phyloP scores from a whole-genome alignment of 2,797 vertebrate species.

The Oreonectes daqikongensis region DNA sequence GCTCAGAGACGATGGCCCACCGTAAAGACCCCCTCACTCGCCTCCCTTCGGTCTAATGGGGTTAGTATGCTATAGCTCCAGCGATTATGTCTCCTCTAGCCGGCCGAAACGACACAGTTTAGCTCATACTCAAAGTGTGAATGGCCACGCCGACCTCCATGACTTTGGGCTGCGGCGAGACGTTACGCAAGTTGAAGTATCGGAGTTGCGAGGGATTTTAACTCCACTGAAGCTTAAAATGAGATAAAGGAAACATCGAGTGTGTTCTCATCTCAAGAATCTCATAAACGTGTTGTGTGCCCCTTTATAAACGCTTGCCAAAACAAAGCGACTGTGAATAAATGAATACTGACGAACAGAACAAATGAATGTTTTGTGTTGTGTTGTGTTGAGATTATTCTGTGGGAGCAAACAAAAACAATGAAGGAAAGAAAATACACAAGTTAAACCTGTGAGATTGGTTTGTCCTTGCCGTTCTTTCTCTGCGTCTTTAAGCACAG shows the following conservation, averaged over 20 bases:
- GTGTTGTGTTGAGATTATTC: conserved; percentile 9
- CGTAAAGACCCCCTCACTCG: conserved; percentile 69
- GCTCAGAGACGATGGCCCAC: conserved; percentile 73
- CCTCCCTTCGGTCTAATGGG: conserved; percentile 70
- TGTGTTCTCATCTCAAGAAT: conserved; percentile 53
- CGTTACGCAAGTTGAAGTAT: conserved; percentile 36
- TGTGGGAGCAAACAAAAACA: neutral
- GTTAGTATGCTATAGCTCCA: conserved; percentile 66
- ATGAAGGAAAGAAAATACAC: neutral
- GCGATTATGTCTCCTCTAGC: conserved; percentile 65
- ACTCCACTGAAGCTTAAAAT: conserved; percentile 36
- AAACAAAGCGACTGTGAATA: neutral
- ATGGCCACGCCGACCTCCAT: conserved; percentile 28
- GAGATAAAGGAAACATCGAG: conserved; percentile 64
- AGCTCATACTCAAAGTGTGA: conserved; percentile 39
- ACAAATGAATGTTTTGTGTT: neutral
- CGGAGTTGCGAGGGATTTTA: conserved; percentile 7
- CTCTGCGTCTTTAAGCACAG: conserved; percentile 39
- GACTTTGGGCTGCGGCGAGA: conserved; percentile 40
- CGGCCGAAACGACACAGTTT: conserved; percentile 64
- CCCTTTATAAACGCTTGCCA: neutral
- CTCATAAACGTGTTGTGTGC: neutral
- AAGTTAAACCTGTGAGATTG: conserved; percentile 31
- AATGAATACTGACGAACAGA: neutral
- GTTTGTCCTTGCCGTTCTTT: conserved; percentile 55